Conservation (phyloP, 2,113 vertebrate species). For the Passer domesticus region DNA sequence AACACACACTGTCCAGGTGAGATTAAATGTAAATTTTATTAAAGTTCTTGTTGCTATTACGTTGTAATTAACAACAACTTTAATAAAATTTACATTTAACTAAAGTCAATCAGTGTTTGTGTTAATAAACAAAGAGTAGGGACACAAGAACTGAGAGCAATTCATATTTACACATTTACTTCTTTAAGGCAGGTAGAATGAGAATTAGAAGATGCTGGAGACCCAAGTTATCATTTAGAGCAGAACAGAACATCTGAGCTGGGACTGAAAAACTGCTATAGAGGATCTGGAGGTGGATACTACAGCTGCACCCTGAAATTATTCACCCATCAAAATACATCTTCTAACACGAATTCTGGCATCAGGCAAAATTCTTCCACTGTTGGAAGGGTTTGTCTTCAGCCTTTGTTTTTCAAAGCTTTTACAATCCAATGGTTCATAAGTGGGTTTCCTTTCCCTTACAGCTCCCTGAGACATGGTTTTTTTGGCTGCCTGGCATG, state of each 20-base stretch:
- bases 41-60: neutral
- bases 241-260: neutral
- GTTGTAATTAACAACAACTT: neutral
- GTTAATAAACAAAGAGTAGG: neutral
- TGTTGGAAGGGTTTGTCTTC: neutral
- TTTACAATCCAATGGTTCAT: neutral
- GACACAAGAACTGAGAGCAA: neutral
- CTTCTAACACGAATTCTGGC: neutral
- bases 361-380: neutral
- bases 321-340: neutral
- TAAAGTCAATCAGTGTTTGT: neutral
- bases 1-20: neutral
- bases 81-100: neutral
- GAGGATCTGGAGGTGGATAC: neutral
- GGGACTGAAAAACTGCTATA: neutral
- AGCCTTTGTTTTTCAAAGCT: neutral
- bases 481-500: neutral
- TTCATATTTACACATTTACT: neutral
- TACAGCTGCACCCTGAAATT: neutral
- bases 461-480: neutral
- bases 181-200: neutral
- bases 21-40: neutral
- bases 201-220: neutral
- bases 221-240: neutral
- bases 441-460: neutral